A percentile compares a stretch with the other conserved stretches of the same genome.
These are phyloP conservation scores for Caiman crocodilus DNA, from an alignment of 2,797 vertebrate genomes.

Conservation along the genomic window DNA sequence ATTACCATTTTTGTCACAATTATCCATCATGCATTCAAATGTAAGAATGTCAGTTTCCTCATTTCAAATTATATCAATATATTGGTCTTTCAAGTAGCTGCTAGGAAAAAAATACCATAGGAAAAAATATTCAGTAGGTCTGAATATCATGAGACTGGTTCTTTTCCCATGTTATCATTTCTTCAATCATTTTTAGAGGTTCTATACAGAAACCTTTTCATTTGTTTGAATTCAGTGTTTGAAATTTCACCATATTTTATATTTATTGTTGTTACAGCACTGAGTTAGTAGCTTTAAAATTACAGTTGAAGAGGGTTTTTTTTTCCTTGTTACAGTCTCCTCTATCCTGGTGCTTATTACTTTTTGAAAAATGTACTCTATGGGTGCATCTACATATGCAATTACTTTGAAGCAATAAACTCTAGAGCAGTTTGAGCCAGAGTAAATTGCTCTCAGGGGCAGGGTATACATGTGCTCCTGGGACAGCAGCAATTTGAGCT, in stretches of 20 bases:
- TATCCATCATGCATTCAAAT: conserved; percentile 44
- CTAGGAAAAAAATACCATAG: background rate
- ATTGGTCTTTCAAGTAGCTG: background rate
- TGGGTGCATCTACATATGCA: background rate
- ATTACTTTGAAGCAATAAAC: too few relatives aligned
- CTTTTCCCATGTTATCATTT: background rate
- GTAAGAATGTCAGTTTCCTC: background rate
- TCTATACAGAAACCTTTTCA: background rate
- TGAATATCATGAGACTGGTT: background rate
- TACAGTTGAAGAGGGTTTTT: background rate
- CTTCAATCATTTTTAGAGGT: background rate
- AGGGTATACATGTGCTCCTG: too few relatives aligned
- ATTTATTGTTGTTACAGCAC: background rate
- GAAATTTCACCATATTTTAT: background rate
- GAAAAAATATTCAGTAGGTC: conserved; percentile 20
- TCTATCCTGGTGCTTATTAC: background rate
- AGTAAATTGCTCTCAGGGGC: too few relatives aligned
- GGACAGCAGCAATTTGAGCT: too few relatives aligned
- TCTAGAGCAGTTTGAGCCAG: too few relatives aligned
- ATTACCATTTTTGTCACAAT: conserved; percentile 12
- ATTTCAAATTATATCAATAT: conserved; percentile 39
- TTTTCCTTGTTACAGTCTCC: background rate
- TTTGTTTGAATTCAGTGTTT: background rate
- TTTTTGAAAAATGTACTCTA: background rate
- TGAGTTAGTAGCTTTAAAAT: background rate